These are phyloP conservation scores for Stictocephala bisonia DNA, from an alignment of 2,888 invertebrate species.

Conservation along the genomic window DNA sequence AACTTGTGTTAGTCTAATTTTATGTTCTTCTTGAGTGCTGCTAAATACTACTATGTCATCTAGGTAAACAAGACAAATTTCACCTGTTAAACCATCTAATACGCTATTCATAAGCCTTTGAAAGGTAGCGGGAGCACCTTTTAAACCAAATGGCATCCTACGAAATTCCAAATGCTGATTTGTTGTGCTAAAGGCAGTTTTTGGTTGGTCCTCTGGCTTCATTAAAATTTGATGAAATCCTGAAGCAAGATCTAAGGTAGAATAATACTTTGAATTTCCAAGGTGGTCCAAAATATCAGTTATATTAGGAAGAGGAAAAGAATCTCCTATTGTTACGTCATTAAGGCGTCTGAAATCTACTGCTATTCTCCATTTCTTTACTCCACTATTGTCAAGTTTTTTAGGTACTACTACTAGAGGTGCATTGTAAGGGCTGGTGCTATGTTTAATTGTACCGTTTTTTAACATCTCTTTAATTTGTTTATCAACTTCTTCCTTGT, in stretches of 20 bases:
- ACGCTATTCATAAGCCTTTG: conserved; percentile 60
- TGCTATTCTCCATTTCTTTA: conserved; percentile 6
- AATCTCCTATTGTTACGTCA: conserved; percentile 18
- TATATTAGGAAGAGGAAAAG: conserved; percentile 22
- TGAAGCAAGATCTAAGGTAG: conserved; percentile 33
- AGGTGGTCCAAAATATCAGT: conserved; percentile 19
- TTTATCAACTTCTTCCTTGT: conserved; percentile 7
- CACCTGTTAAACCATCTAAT: conserved; percentile 54
- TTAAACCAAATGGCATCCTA: conserved; percentile 61
- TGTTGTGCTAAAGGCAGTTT: conserved; percentile 61
- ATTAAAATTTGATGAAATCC: conserved; percentile 60
- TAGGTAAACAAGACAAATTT: conserved; percentile 22
- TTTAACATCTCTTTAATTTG: conserved; percentile 8
- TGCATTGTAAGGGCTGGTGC: conserved; percentile 19
- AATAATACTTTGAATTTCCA: conserved; percentile 12
- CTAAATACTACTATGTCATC: conserved; percentile 40
- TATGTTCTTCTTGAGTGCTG: conserved; percentile 25
- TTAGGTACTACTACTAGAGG: conserved; percentile 22
- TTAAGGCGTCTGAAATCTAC: conserved; percentile 30
- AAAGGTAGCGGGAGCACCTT: conserved; percentile 59
- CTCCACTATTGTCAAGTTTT: too few relatives aligned
- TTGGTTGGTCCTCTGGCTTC: conserved; percentile 55
- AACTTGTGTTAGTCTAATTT: background rate
- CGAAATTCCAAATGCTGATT: conserved; percentile 59
- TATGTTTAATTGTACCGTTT: background rate